Base-by-base conservation (phyloP, 35 echinoderm and acorn worm genomes). In the Ophioderma brevispina region DNA sequence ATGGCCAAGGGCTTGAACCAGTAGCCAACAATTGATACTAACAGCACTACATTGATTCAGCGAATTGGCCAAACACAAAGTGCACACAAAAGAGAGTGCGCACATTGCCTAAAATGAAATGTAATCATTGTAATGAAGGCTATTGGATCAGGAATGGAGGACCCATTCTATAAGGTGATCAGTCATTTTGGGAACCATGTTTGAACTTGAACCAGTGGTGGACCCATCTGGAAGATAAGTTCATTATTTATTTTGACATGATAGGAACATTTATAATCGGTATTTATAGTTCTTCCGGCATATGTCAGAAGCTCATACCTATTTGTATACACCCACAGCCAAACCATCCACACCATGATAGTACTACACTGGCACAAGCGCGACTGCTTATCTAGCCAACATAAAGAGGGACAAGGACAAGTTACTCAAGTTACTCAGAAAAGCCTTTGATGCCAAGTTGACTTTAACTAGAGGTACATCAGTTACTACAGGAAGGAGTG, bases 391-490 rank as follows among this genome's bases (percentile, higher is more conserved):
- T 31, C 32, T 88, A 23, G 75, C 86, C 23, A 25, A 78, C 40
- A 80, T 39, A 23, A 0, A 38, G 86, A 88, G 80, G 86, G 86
- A 25, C 31, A 39, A 0, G 23, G 80, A 23, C 37, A n/a, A n/a
- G n/a, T n/a, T 88, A 14, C 13, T 43, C 15, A 21, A 1, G 32
- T 76, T 88, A 41, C 76, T 88, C 25, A 37, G 32, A 43, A 88
- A 42, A 52, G 86, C 86, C 31, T 88, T 88, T 19, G 76, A 88
- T 78, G 75, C 75, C 38, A 0, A 46, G 21, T 39, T 88, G n/a
- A 32, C 80, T 14, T 88, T 88, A 40, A 88, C 86, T 52, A 35
- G 78, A 1, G 86, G 86, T 79, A 23, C 5, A 32, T 88, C 86
- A 40, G 30, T 38, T 37, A 88, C 86, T 31, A 78, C 38, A 37